A percentile compares a stretch with the other conserved stretches of the same genome.
phyloP scores from a whole-genome alignment of 2,888 invertebrate species.

The Pegoplata infirma region DNA sequence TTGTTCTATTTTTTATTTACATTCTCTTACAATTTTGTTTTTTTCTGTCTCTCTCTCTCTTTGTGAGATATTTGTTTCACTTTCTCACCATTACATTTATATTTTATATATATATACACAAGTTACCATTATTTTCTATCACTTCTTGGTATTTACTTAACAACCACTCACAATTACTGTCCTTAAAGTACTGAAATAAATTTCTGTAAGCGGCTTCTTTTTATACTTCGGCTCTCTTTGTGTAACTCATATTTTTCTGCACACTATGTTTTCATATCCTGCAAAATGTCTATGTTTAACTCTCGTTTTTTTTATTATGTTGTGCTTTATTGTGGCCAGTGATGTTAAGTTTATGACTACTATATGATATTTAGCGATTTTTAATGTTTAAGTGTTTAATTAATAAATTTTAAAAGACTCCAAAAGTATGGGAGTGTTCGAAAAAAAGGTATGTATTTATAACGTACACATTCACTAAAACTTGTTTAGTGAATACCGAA shows the following conservation, averaged over 20 bases:
- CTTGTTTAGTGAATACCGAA: no score
- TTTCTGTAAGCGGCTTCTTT: conserved; percentile 70
- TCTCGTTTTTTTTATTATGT: background rate
- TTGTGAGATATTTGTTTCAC: background rate
- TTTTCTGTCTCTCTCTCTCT: background rate
- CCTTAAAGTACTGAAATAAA: conserved; percentile 73
- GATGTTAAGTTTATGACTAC: no score
- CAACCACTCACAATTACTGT: conserved; percentile 65
- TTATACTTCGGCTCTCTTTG: conserved; percentile 68
- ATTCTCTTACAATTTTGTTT: background rate
- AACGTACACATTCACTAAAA: no score
- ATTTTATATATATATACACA: background rate
- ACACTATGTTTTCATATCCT: background rate
- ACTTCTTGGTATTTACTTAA: conserved; percentile 1
- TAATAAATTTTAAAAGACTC: no score
- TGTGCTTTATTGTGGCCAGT: background rate
- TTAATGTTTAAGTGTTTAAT: no score
- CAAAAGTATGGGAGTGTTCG: no score
- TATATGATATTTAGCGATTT: no score
- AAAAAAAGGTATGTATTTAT: no score
- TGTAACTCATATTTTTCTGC: background rate
- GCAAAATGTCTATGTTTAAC: background rate
- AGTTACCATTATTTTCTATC: conserved; percentile 12
- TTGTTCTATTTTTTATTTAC: conserved; percentile 30
- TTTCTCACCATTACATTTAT: no score